Conservation (phyloP, 2,888 invertebrate genomes). For the Sminthurinus aureus region DNA sequence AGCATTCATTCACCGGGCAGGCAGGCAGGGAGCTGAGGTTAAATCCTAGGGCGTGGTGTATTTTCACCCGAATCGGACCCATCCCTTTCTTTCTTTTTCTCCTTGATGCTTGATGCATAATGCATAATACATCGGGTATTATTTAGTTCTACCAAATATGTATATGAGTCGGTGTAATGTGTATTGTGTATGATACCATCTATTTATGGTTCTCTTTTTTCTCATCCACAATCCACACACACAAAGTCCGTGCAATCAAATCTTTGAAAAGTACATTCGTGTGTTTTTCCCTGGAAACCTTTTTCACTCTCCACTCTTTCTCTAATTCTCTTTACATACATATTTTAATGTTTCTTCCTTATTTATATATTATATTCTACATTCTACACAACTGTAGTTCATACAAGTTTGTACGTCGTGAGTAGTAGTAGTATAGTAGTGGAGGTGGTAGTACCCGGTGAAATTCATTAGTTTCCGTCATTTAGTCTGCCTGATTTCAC, state of each 20-base stretch:
- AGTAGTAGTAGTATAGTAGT: not conserved
- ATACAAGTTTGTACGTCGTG: no score
- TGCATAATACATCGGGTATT: conserved; percentile 32
- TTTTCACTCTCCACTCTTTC: not conserved
- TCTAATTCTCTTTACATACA: no score
- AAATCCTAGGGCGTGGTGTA: conserved; percentile 36
- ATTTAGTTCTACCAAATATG: not conserved
- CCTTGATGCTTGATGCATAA: not conserved
- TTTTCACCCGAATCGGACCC: conserved; percentile 39
- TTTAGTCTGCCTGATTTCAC: conserved; percentile 21
- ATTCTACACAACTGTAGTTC: not conserved
- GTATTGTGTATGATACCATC: conserved; percentile 25
- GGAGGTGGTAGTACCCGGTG: not conserved
- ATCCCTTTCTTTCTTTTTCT: conserved; percentile 21
- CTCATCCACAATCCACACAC: conserved; percentile 22
- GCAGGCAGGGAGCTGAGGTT: conserved; percentile 14
- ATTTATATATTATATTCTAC: not conserved
- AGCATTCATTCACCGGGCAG: no score
- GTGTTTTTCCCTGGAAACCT: not conserved
- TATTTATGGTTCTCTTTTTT: conserved; percentile 37
- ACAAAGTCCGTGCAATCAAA: conserved; percentile 32
- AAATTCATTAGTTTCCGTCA: conserved; percentile 33
- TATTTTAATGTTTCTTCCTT: no score
- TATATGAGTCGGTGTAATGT: not conserved
- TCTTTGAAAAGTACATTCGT: conserved; percentile 31